These are phyloP conservation scores for Hemaris fuciformis DNA, from an alignment of 2,888 invertebrate genomes.

Conservation along the genomic window DNA sequence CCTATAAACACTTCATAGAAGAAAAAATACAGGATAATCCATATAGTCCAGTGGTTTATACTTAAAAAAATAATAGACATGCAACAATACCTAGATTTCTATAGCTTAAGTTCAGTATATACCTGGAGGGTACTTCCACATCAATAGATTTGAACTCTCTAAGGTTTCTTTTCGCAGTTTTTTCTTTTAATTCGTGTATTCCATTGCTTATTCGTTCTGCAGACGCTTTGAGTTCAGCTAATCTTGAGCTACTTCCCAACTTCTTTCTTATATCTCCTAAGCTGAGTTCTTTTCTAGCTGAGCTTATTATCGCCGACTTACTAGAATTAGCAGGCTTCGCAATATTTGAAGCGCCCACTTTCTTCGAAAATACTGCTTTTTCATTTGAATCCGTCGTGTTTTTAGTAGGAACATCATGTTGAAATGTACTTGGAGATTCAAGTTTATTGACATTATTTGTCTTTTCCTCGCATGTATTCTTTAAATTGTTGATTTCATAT, in stretches of 20 bases:
- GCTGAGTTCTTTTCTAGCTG: constrained; percentile 82
- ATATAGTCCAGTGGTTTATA: too few relatives aligned
- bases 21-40: too few relatives aligned
- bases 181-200: constrained; percentile 82
- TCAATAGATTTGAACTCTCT: constrained; percentile 88
- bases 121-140: constrained; percentile 89
- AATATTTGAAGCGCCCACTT: constrained; percentile 55
- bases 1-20: not conserved
- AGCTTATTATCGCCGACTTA: constrained; percentile 64
- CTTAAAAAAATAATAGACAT: too few relatives aligned
- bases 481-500: constrained; percentile 24
- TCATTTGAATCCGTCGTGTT: constrained; percentile 14
- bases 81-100: not conserved
- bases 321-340: constrained; percentile 35
- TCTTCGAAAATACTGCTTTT: constrained; percentile 53
- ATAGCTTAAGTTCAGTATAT: constrained; percentile 18
- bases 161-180: constrained; percentile 75
- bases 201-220: constrained; percentile 84
- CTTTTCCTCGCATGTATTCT: not conserved
- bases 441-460: constrained; percentile 21
- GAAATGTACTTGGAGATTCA: not conserved
- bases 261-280: constrained; percentile 86
- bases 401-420: not conserved
- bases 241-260: constrained; percentile 84
- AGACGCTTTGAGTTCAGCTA: constrained; percentile 86